phyloP scores from a whole-genome alignment of 1,140 invertebrate genomes.

The Drosophila sechellia region DNA sequence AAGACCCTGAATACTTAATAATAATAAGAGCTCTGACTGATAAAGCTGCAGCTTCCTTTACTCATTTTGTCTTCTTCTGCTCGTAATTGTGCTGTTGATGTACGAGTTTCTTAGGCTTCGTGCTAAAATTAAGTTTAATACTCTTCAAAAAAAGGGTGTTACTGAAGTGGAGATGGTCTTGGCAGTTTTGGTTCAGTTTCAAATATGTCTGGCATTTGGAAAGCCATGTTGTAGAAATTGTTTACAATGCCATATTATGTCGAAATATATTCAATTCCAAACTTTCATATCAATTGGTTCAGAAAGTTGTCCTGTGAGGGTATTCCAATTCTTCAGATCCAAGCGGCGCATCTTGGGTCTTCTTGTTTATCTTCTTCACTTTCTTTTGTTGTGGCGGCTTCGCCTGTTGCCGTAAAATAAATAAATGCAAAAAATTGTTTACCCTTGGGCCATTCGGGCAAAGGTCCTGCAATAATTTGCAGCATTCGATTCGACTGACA shows the following conservation, averaged over 20 bases:
- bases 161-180: background rate
- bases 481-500: slow-evolving; percentile 63
- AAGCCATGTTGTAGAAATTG: background rate
- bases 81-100: slow-evolving; percentile 13
- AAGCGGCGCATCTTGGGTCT: background rate
- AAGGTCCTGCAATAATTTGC: slow-evolving; percentile 79
- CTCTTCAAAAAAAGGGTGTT: slow-evolving; percentile 4
- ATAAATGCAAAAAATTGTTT: slow-evolving; percentile 57
- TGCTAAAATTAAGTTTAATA: slow-evolving; percentile 11
- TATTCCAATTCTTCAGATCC: background rate
- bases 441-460: slow-evolving; percentile 65
- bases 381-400: slow-evolving; percentile 39
- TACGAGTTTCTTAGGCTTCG: slow-evolving; percentile 12
- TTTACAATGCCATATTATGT: background rate
- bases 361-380: slow-evolving; percentile 29
- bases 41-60: slow-evolving; percentile 25
- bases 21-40: slow-evolving; percentile 17
- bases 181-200: background rate
- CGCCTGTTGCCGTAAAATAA: slow-evolving; percentile 51
- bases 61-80: background rate
- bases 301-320: background rate
- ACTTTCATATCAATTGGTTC: background rate
- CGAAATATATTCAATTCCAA: background rate
- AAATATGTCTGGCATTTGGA: background rate
- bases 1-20: slow-evolving; percentile 19